Base-by-base conservation (phyloP, 2,113 vertebrate species). In the Microcebus griseorufus region DNA sequence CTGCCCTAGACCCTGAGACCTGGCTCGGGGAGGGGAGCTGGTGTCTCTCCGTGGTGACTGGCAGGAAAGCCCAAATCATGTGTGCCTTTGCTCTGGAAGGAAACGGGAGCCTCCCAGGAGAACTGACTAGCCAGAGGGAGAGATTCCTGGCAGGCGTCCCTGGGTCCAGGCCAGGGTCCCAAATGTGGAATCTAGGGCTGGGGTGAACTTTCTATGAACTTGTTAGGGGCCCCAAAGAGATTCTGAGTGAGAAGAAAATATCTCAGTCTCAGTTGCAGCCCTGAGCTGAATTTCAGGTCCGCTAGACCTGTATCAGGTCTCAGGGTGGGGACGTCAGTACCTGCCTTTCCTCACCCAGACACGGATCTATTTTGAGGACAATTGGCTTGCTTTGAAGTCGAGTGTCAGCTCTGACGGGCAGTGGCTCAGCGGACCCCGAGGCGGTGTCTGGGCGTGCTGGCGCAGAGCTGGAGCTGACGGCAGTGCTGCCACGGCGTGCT, bases 51-150 rank as follows among this genome's bases (percentile, higher is more conserved):
- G 7, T 48, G 60, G 90, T 5, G 8, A 45, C 17, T 75, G 65
- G 87, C 76, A 86, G 42, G 78, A 88, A 75, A 80, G 34, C 76
- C 58, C 65, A 73, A 18, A 48, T n/a, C 9, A 0, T 62, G 67
- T 58, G 39, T 75, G 64, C 53, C n/a, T 92, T 95, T 83, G 73
- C 94, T 96, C 55, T 69, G n/a, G 53, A 53, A 83, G 91, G 88
- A 94, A 93, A 87, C 1, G 25, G 82, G 73, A 81, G 58, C 45
- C 65, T 81, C 84, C 25, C 42, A 60, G 88, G 93, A 75, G 32
- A 58, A 55, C 75, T 73, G 62, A 65, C 42, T 92, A 70, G 64
- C 62, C 16, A 1, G 64, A 70, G 73, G 75, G 84, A 73, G 39
- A 64, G 58, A 64, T 80, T 84, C 88, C 23, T 60, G 91, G 91